These are phyloP conservation scores for Micronycteris hirsuta DNA, from an alignment of 2,113 vertebrate genomes.

Conservation along the genomic window DNA sequence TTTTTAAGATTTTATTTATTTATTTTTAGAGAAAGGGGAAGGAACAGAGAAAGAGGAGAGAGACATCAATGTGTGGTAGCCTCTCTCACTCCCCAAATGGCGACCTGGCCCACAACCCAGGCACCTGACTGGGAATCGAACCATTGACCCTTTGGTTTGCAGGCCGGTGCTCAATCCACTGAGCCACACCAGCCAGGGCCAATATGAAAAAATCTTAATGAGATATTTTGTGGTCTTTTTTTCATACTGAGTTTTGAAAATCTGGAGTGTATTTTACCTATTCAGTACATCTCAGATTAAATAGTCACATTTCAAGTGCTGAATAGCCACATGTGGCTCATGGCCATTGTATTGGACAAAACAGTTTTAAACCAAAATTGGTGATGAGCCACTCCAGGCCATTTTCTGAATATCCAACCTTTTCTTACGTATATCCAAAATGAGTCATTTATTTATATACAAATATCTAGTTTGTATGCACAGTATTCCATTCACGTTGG, in stretches of 20 bases:
- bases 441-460: background rate
- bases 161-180: no score
- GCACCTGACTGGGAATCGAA: no score
- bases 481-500: background rate
- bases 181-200: no score
- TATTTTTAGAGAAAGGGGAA: no score
- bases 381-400: background rate
- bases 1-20: no score
- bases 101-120: no score
- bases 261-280: background rate
- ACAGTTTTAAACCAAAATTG: background rate
- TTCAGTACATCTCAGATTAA: slow-evolving; percentile 9
- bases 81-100: no score
- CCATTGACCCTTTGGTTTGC: no score
- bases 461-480: background rate
- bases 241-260: slow-evolving; percentile 21
- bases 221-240: background rate
- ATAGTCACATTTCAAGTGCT: background rate
- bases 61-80: no score
- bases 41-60: no score
- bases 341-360: background rate
- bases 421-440: background rate
- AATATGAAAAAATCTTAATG: background rate
- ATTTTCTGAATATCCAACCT: background rate
- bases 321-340: background rate